These are phyloP conservation scores for Monomorium pharaonis DNA, from an alignment of 1,140 invertebrate genomes.

Conservation along the genomic window DNA sequence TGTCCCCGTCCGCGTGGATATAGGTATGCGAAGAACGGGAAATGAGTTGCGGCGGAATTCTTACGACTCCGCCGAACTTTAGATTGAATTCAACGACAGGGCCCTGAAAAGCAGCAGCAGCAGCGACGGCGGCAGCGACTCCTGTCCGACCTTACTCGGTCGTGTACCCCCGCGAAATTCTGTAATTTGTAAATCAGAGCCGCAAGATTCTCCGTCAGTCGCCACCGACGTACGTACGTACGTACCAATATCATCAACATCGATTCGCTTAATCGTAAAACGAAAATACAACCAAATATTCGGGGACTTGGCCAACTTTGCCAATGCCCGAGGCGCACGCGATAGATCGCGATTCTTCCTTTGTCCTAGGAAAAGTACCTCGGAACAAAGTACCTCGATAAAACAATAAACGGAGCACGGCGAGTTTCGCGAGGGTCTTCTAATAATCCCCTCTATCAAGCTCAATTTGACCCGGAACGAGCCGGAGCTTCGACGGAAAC, in stretches of 20 bases:
- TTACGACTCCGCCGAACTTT: constrained; percentile 73
- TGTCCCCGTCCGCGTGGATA: constrained; percentile 42
- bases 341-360: not conserved
- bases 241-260: not conserved
- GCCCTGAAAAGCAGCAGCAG: constrained; percentile 61
- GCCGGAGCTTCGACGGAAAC: not conserved
- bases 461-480: constrained; percentile 2
- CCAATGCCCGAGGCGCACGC: not conserved
- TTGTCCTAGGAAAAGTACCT: not conserved
- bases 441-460: constrained; percentile 25
- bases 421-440: constrained; percentile 8
- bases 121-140: too few species aligned
- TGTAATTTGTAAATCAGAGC: constrained; percentile 45
- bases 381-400: not conserved
- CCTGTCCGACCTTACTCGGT: constrained; percentile 49
- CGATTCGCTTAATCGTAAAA: constrained; percentile 8
- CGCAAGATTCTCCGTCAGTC: not conserved
- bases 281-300: not conserved
- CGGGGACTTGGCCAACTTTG: not conserved
- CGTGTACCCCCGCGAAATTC: constrained; percentile 45
- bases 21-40: constrained; percentile 60
- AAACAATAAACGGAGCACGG: not conserved
- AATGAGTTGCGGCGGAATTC: constrained; percentile 73
- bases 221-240: not conserved
- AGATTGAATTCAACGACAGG: constrained; percentile 77